Evolutionary conservation across 2,113 vertebrate genomes (phyloP).

Genomic region (Ageneiosus marmoratus): DNA sequence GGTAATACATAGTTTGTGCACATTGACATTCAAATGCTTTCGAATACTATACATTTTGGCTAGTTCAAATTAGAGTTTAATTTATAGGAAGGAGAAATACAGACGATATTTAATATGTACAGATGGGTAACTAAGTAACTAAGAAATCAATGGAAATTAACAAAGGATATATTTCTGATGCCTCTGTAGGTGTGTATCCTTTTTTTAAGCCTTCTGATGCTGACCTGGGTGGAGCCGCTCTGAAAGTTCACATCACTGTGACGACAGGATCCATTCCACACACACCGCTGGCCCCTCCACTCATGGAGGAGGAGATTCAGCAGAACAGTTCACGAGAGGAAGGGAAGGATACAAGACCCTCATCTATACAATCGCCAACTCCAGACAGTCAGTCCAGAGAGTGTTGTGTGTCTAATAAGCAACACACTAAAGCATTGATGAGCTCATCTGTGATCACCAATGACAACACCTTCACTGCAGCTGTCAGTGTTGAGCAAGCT

Average conservation of each 20-base stretch:
- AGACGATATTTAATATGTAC: too few relatives aligned
- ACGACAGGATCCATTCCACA: constrained; percentile 53
- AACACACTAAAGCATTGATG: constrained; percentile 32
- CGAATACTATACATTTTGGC: background rate
- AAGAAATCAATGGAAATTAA: background rate
- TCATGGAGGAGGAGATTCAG: background rate
- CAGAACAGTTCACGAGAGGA: constrained; percentile 18
- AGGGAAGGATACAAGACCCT: background rate
- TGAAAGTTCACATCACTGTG: constrained; percentile 80
- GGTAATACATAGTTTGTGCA: background rate
- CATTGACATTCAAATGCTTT: background rate
- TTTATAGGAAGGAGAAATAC: too few relatives aligned
- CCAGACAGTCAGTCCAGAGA: constrained; percentile 33
- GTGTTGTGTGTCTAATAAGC: constrained; percentile 39
- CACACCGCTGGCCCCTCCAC: constrained; percentile 41
- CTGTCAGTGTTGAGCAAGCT: constrained; percentile 84
- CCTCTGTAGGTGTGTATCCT: constrained; percentile 83
- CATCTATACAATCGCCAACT: background rate
- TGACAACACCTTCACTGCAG: constrained; percentile 80
- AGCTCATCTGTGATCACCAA: constrained; percentile 50
- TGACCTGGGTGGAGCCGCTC: constrained; percentile 85
- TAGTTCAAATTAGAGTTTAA: too few relatives aligned
- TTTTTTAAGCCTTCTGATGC: constrained; percentile 84
- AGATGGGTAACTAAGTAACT: background rate
- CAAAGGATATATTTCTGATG: constrained; percentile 29